Conservation (phyloP, 2,797 vertebrate species). For the Lagodon rhomboides region DNA sequence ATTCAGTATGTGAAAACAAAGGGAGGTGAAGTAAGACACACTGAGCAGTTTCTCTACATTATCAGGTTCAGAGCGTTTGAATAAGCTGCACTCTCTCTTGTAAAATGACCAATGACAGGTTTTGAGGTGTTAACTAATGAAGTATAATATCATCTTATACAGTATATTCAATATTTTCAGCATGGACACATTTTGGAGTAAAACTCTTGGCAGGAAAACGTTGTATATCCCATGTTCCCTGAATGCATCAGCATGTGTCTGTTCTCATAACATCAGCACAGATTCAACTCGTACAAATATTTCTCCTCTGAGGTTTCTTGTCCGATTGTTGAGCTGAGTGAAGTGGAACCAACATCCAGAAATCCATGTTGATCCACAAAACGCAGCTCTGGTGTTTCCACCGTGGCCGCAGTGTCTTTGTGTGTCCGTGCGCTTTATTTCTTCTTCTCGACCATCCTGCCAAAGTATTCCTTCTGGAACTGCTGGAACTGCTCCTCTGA, state of each 20-base stretch:
- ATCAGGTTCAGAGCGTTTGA: background rate
- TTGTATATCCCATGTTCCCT: background rate
- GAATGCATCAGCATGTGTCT: background rate
- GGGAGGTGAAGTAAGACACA: background rate
- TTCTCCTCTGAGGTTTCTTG: background rate
- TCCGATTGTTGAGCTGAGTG: background rate
- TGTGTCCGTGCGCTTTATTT: constrained; percentile 9
- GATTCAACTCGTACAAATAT: background rate
- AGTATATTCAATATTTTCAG: background rate
- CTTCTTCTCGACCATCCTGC: constrained; percentile 70
- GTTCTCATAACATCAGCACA: background rate
- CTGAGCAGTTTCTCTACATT: background rate
- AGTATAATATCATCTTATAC: too few species aligned
- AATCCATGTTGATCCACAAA: background rate
- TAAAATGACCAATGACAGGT: background rate
- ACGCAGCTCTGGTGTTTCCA: background rate
- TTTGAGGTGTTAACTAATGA: background rate
- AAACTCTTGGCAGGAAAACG: background rate
- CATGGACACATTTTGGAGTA: background rate
- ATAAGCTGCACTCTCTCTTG: background rate
- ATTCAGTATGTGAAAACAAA: background rate
- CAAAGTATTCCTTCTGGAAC: constrained; percentile 88
- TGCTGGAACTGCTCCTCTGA: constrained; percentile 85
- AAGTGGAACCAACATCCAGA: background rate
- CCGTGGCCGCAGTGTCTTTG: background rate